A percentile compares a stretch with the other conserved stretches of the same genome.
Conservation (phyloP, 2,797 vertebrate species). For the Xiphophorus birchmanni region DNA sequence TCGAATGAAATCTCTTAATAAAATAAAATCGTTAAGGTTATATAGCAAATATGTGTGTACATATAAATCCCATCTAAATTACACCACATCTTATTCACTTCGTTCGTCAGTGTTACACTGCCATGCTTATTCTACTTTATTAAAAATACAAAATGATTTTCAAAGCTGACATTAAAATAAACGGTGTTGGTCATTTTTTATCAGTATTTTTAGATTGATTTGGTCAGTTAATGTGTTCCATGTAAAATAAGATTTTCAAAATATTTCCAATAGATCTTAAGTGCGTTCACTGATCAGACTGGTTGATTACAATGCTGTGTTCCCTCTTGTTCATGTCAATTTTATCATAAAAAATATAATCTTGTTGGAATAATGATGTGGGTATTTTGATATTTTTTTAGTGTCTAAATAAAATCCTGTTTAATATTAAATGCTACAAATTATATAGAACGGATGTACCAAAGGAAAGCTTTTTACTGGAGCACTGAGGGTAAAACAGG, state of each 20-base stretch:
- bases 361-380: not conserved
- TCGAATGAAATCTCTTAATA: not conserved
- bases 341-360: not conserved
- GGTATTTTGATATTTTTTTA: not conserved
- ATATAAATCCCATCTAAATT: not conserved
- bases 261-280: not conserved
- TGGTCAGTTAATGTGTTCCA: not conserved
- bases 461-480: not conserved
- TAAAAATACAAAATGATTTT: not conserved
- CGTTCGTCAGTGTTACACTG: not conserved
- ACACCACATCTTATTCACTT: not conserved
- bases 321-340: not conserved
- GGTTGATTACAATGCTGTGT: not conserved
- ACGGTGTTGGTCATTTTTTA: not conserved
- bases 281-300: not conserved
- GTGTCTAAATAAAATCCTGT: not conserved
- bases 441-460: not conserved
- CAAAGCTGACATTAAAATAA: not conserved
- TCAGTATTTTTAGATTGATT: not conserved
- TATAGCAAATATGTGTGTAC: not conserved
- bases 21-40: not conserved
- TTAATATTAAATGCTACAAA: not conserved
- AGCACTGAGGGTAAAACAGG: slow-evolving; percentile 1
- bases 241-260: not conserved
- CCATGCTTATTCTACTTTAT: not conserved